phyloP scores from a whole-genome alignment of 2,888 invertebrate species.

The Galeopsomyia nigrocyanea region DNA sequence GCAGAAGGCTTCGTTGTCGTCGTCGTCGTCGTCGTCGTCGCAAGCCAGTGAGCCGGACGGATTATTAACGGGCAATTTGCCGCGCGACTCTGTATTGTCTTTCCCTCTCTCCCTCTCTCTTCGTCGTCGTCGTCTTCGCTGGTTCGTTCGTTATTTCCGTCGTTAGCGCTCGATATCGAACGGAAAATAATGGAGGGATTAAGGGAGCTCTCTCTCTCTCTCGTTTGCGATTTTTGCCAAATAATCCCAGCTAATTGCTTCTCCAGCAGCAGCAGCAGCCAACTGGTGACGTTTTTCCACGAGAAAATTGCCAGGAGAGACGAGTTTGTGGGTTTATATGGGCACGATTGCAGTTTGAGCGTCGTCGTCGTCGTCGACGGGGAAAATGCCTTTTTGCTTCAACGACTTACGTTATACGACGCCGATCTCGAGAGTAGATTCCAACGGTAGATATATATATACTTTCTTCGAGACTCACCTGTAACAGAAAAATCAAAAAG shows the following conservation, averaged over 20 bases:
- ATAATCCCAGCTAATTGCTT: constrained; percentile 47
- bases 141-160: constrained; percentile 50
- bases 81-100: constrained; percentile 67
- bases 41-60: constrained; percentile 55
- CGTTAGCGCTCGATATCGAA: constrained; percentile 51
- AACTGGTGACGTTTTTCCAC: too few species aligned
- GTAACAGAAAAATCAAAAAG: constrained; percentile 8
- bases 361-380: background rate
- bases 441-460: background rate
- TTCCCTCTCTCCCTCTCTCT: constrained; percentile 53
- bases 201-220: constrained; percentile 8
- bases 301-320: background rate
- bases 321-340: background rate
- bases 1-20: constrained; percentile 17
- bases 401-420: constrained; percentile 10
- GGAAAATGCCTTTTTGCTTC: background rate
- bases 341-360: background rate
- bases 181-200: constrained; percentile 46
- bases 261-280: background rate
- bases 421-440: background rate
- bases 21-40: constrained; percentile 44
- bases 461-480: constrained; percentile 21
- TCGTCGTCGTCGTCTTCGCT: constrained; percentile 38
- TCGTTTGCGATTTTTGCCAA: constrained; percentile 38
- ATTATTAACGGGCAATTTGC: constrained; percentile 69